Percentiles rank a stretch among this genome's conserved stretches.
phyloP scores from a whole-genome alignment of 2,797 vertebrate genomes.

The Meriones psammophilus region DNA sequence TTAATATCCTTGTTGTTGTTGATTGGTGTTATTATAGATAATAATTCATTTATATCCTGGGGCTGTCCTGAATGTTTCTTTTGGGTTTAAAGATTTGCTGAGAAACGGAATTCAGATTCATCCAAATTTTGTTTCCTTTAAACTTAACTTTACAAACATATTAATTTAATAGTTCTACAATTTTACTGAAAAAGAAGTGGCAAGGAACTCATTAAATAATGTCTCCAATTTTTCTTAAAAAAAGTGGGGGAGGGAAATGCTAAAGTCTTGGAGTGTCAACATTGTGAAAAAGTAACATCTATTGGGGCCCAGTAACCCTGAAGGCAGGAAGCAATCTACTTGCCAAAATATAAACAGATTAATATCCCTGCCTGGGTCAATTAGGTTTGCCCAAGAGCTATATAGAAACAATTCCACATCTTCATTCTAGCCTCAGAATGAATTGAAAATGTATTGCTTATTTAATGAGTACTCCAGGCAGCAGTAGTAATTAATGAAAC shows the following conservation, averaged over 20 bases:
- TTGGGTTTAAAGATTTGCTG: not conserved
- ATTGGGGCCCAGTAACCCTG: not conserved
- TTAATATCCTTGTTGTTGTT: not conserved
- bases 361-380: not conserved
- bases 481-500: conserved; percentile 60
- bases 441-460: conserved; percentile 62
- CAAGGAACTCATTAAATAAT: not conserved
- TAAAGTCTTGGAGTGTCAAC: not conserved
- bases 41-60: not conserved
- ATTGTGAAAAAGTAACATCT: not conserved
- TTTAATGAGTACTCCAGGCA: conserved; percentile 29
- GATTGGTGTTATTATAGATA: not conserved
- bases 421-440: conserved; percentile 35
- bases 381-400: not conserved
- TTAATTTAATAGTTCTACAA: not conserved
- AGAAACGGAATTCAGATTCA: not conserved
- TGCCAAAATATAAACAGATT: conserved; percentile 40
- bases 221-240: not conserved
- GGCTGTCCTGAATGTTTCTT: not conserved
- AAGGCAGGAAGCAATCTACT: not conserved
- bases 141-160: not conserved
- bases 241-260: not conserved
- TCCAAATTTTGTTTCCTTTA: not conserved
- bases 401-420: conserved; percentile 25
- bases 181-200: not conserved